Percentiles rank a stretch among this genome's conserved stretches.
Evolutionary conservation across 2,888 invertebrate species (phyloP).

Genomic region (Poecilobothrus nobilitatus): DNA sequence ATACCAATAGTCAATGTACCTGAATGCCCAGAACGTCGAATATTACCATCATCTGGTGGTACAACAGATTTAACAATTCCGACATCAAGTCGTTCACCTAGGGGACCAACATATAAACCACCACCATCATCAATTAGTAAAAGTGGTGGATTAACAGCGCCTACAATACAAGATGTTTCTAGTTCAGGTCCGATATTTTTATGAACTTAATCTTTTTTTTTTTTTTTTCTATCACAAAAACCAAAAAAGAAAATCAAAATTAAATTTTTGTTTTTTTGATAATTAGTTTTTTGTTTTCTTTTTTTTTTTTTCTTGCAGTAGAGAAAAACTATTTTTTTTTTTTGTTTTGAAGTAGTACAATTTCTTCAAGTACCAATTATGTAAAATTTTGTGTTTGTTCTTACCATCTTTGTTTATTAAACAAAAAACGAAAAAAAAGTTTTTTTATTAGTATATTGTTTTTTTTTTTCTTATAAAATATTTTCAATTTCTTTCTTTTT

Average conservation of each 20-base stretch:
- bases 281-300: not conserved
- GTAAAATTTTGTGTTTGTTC: too few relatives aligned
- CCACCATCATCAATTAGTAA: conserved; percentile 17
- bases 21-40: conserved; percentile 34
- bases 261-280: not conserved
- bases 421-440: too few relatives aligned
- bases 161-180: conserved; percentile 28
- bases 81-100: conserved; percentile 8
- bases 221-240: not conserved
- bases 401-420: too few relatives aligned
- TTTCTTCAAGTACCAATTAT: too few relatives aligned
- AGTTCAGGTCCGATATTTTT: conserved; percentile 42
- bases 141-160: conserved; percentile 23
- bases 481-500: too few relatives aligned
- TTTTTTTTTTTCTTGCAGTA: not conserved
- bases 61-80: conserved; percentile 1
- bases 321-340: too few relatives aligned
- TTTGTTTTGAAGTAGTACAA: too few relatives aligned
- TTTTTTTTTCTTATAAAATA: too few relatives aligned
- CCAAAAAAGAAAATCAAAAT: not conserved
- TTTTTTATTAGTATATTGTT: too few relatives aligned
- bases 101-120: conserved; percentile 18
- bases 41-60: conserved; percentile 11
- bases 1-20: conserved; percentile 43
- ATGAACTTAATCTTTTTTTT: conserved; percentile 27